Conservation (phyloP, 1,140 invertebrate species). For the Leptinotarsa undecemlineata region DNA sequence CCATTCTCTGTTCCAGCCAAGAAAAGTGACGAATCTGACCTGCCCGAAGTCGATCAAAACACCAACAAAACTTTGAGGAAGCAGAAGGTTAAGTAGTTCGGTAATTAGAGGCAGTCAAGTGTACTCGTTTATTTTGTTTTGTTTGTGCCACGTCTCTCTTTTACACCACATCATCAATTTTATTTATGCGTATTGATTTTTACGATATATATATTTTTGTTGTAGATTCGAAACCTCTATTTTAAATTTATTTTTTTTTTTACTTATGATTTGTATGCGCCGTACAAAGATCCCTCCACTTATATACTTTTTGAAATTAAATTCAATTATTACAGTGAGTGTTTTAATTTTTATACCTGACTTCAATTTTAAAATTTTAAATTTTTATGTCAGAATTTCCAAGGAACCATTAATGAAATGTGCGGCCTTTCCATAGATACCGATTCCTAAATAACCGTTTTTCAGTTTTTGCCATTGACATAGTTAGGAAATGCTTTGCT, state of each 20-base stretch:
- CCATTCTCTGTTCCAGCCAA: slow-evolving; percentile 55
- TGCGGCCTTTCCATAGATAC: no score
- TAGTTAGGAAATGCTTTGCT: no score
- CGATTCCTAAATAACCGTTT: no score
- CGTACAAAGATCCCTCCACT: background rate
- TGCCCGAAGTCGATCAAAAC: slow-evolving; percentile 66
- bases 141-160: background rate
- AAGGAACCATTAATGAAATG: no score
- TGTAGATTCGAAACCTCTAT: background rate
- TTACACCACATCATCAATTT: background rate
- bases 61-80: slow-evolving; percentile 63
- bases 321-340: background rate
- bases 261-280: background rate
- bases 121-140: background rate
- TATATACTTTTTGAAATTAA: slow-evolving; percentile 7
- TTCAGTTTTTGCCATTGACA: no score
- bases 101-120: background rate
- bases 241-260: background rate
- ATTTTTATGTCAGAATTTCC: no score
- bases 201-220: background rate
- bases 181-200: background rate
- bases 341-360: no score
- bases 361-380: no score
- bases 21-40: slow-evolving; percentile 63
- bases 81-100: slow-evolving; percentile 48